These are phyloP conservation scores for Lamellibrachia columna DNA, from an alignment of 2,888 invertebrate species.

Conservation along the genomic window DNA sequence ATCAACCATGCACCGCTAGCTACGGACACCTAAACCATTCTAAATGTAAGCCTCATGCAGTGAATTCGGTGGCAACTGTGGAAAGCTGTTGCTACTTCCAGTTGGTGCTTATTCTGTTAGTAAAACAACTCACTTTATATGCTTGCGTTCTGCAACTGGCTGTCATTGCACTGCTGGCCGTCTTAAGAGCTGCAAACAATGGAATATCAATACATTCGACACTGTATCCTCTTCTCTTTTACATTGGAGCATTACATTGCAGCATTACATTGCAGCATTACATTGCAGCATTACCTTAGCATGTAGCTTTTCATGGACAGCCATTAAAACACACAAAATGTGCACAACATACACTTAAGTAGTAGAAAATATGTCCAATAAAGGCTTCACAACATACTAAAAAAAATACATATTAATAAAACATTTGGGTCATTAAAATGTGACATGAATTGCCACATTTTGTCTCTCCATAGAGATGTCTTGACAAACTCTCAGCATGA, in stretches of 20 bases:
- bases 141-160: neutral
- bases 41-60: too few species aligned
- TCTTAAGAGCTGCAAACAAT: neutral
- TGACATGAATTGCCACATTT: too few species aligned
- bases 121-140: neutral
- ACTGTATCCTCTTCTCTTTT: neutral
- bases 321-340: too few species aligned
- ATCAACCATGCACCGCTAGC: too few species aligned
- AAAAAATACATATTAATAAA: too few species aligned
- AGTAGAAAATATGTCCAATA: neutral
- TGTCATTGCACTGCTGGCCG: neutral
- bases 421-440: too few species aligned
- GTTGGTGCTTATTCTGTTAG: neutral
- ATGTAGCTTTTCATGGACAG: too few species aligned
- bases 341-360: too few species aligned
- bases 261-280: neutral
- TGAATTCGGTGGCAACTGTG: too few species aligned
- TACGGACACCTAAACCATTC: too few species aligned
- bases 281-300: neutral
- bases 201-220: neutral
- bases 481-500: too few species aligned
- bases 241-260: neutral
- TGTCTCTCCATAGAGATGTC: too few species aligned
- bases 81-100: neutral
- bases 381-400: neutral